A percentile compares a stretch with the other conserved stretches of the same genome.
Evolutionary conservation across 2,797 vertebrate species (phyloP).

Genomic region (Coendou prehensilis): DNA sequence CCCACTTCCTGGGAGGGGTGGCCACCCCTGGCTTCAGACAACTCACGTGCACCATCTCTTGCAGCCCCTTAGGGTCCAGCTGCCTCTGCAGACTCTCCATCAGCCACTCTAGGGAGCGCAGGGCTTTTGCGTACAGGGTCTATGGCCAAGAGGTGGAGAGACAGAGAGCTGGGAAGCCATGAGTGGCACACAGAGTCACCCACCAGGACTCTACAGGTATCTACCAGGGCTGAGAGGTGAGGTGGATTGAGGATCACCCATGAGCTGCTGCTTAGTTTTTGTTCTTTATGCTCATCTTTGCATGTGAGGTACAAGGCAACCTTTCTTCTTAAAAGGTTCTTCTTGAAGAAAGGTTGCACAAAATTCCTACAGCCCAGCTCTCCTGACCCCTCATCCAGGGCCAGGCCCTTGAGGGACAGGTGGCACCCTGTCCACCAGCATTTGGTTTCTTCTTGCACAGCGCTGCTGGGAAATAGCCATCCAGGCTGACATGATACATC

Average conservation of each 20-base stretch:
- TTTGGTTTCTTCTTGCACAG: not conserved
- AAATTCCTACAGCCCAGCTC: not conserved
- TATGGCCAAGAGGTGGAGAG: not conserved
- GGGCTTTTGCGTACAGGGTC: conserved; percentile 31
- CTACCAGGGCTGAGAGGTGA: not conserved
- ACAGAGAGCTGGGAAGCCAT: fast-evolving
- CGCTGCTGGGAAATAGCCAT: not conserved
- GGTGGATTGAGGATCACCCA: not conserved
- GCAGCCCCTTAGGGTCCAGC: conserved; percentile 79
- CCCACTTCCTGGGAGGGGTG: not conserved
- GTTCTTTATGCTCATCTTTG: not conserved
- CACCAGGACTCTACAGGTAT: not conserved
- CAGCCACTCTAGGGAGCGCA: conserved; percentile 54
- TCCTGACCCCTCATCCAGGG: not conserved
- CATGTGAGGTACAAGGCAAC: not conserved
- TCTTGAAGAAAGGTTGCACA: not conserved
- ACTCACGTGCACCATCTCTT: conserved; percentile 79
- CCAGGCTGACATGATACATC: not conserved
- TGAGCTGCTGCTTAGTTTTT: not conserved
- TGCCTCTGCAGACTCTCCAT: conserved; percentile 76
- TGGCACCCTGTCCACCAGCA: not conserved
- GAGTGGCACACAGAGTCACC: not conserved
- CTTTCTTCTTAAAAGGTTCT: not conserved
- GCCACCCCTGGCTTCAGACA: not conserved
- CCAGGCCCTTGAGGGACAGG: not conserved